Base-by-base conservation (phyloP, 2,113 vertebrate species). In the Pollachius pollachius region DNA sequence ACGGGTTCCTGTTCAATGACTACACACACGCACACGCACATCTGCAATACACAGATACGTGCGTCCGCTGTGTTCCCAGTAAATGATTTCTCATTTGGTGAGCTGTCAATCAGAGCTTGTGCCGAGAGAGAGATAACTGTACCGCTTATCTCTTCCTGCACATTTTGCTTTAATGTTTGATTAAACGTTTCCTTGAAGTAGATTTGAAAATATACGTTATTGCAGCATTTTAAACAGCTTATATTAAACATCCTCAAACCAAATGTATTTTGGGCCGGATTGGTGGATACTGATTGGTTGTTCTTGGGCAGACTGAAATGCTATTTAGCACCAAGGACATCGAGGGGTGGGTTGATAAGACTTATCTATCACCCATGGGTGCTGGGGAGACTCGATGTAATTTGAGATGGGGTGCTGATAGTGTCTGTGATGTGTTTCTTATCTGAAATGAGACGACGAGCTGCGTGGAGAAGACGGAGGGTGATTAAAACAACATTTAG, bases 21-120 rank as follows among this genome's bases (percentile, higher is more conserved):
- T 48, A 48, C 9, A 48, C 41, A 48, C 41, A 48, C 41, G 9
- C 37, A 41, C 37, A 41, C 37, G 6, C 41, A 48, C 41, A 48
- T 41, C 70, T 27, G 79, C 67, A 85, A 74, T 73, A 63, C 85
- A n/a, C 85, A 77, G 78, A 82, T 84, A 77, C 76, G 77, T 68
- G 73, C 72, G 27, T 68, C 57, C 21, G n/a, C 74, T 78, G 66
- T 79, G 72, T 77, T 85, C 86, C 71, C 80, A 82, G 75, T 81
- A 83, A 87, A 89, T 88, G 68, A 88, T 88, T 90, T 89, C 82
- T 89, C 84, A 90, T 91, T 88, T 87, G 84, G 76, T 80, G 82
- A 80, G 75, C 87, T 84, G 89, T 89, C 89, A 88, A 64, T 87
- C 84, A 83, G 80, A 70, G 78, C 63, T 64, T 68, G 71, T 84